A percentile compares a stretch with the other conserved stretches of the same genome.
phyloP scores from a whole-genome alignment of 2,113 vertebrate genomes.

The Plotosus lineatus region DNA sequence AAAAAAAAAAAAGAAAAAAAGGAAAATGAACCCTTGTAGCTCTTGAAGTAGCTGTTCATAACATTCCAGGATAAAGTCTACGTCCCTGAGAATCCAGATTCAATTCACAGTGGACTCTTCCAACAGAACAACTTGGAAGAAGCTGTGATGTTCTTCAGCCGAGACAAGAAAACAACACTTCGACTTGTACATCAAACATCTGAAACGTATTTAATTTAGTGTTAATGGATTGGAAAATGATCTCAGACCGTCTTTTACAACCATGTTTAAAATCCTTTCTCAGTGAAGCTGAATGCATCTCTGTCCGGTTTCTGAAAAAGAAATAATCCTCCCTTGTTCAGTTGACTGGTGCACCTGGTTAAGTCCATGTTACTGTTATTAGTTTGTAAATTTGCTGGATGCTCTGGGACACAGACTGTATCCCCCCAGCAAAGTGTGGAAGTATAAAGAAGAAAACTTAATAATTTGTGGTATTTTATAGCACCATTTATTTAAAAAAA shows the following conservation, averaged over 20 bases:
- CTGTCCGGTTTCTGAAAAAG: not conserved
- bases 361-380: not conserved
- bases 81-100: not conserved
- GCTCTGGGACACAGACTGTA: no score
- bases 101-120: not conserved
- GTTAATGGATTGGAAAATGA: not conserved
- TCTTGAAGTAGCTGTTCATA: slow-evolving; percentile 3
- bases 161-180: not conserved
- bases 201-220: not conserved
- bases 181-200: not conserved
- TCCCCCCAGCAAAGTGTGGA: no score
- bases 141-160: not conserved
- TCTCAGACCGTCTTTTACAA: not conserved
- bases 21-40: no score
- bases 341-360: not conserved
- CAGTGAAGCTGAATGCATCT: not conserved
- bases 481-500: no score
- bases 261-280: not conserved
- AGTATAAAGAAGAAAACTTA: no score
- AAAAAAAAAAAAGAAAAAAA: not conserved
- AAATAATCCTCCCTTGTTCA: not conserved
- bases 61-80: not conserved
- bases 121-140: no score
- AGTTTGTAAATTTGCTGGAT: not conserved
- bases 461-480: no score